Evolutionary conservation across 1,140 invertebrate species (phyloP), one percentile per base, ranked within the genome.

Genomic region (Ceratosolen fusciceps): DNA sequence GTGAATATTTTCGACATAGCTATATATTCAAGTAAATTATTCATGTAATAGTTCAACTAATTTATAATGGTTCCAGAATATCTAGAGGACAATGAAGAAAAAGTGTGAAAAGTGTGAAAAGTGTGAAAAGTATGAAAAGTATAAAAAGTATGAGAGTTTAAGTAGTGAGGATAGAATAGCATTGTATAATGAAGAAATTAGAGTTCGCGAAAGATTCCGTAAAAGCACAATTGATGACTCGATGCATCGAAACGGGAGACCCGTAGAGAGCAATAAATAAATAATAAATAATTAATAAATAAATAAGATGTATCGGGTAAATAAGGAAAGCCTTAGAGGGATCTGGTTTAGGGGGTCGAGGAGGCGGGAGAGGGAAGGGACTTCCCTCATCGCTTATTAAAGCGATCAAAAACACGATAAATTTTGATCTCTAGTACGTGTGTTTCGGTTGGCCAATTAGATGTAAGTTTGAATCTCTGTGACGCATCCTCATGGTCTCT

Each of bases 401-500:
- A 43, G 56, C 47, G n/a, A 34, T 72, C 31, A 78, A 65, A 65
- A 16, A 26, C 68, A 56, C 56, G 19, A 72, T 77, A 73, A 78
- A 72, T 72, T 73, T 62, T 19, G 60, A 56, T 29, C 34, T 56
- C 70, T 49, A 47, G 34, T 60, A 74, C 31, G n/a, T 31, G 31
- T 1, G 39, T 29, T 43, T n/a, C 10, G 10, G n/a, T 5, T 26
- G 29, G 19, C 43, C 70, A 79, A 79, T 79, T 79, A 79, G 77
- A 73, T 54, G 39, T 79, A 79, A 77, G 62, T 37, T 34, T 0
- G 37, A 62, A 8, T 43, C 16, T 9, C 37, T 7, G 56, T 29
- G 74, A 5, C 39, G 52, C 29, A 56, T 54, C 71, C 34, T 60
- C 24, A 14, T 10, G 1, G 5, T 4, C 2, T 5, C 12, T 73